A percentile compares a stretch with the other conserved stretches of the same genome.
Conservation (phyloP, 37 sponge, comb jelly and placozoan genomes). For the Beroe forskalii region DNA sequence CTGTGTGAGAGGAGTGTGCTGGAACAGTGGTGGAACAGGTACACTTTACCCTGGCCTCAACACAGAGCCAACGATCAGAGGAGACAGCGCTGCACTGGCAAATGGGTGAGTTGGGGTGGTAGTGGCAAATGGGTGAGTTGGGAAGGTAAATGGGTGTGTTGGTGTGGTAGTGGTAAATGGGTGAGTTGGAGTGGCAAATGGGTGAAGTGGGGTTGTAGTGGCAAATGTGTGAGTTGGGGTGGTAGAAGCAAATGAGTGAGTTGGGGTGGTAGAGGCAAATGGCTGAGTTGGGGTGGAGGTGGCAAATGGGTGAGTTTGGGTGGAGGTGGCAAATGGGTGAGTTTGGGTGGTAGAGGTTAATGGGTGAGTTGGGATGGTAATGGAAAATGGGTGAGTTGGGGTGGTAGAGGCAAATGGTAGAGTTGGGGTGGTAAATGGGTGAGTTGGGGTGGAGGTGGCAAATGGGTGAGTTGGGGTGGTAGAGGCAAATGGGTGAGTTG, state of each 20-base stretch:
- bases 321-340: background rate
- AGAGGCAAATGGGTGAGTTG: too few species aligned
- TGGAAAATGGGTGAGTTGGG: background rate
- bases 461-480: too few species aligned
- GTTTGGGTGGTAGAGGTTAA: background rate
- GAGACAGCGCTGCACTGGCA: background rate
- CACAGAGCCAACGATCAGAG: background rate
- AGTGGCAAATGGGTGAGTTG: background rate
- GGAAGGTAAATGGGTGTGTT: background rate
- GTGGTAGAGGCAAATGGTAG: background rate
- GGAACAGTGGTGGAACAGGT: background rate
- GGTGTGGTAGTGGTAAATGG: background rate
- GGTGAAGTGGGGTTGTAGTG: background rate
- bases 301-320: background rate
- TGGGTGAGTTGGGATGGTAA: background rate
- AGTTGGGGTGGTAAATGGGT: background rate
- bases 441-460: too few species aligned
- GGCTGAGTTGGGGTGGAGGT: background rate
- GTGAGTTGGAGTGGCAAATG: background rate
- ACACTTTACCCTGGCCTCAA: background rate
- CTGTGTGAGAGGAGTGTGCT: constrained; percentile 1
- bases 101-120: background rate
- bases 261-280: background rate
- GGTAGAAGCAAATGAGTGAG: background rate
- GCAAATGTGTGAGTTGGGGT: background rate